Conservation (phyloP, 2,113 vertebrate species). For the Syrrhaptes paradoxus region DNA sequence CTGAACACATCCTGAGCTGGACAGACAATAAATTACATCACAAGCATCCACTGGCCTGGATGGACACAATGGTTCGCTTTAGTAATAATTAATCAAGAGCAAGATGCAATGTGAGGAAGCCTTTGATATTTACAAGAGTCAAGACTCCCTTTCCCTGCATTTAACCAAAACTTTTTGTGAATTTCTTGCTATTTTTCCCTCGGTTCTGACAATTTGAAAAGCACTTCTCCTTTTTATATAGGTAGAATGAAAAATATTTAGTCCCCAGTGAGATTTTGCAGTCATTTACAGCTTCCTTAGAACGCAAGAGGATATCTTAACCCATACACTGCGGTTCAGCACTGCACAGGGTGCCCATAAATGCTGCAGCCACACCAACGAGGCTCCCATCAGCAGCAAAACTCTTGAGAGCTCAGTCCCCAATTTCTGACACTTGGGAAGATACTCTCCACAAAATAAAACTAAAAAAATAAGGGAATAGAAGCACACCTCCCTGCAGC, state of each 20-base stretch:
- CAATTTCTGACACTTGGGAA: background rate
- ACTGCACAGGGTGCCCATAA: background rate
- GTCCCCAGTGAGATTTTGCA: background rate
- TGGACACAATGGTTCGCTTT: background rate
- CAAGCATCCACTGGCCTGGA: background rate
- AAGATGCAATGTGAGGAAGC: background rate
- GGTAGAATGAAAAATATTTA: background rate
- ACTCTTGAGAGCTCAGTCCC: accelerated
- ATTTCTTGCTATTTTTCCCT: background rate
- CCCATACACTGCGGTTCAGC: background rate
- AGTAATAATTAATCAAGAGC: background rate
- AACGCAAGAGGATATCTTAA: background rate
- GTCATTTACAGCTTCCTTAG: background rate
- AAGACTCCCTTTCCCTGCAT: background rate
- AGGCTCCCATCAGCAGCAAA: background rate
- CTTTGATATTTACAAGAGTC: background rate
- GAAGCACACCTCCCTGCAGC: background rate
- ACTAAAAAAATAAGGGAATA: background rate
- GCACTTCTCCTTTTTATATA: background rate
- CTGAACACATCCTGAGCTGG: background rate
- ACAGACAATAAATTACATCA: background rate
- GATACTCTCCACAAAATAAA: background rate
- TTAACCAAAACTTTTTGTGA: background rate
- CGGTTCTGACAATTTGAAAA: background rate
- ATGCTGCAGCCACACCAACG: background rate